Conservation (phyloP, 2,888 invertebrate species). For the Andrena praecox region DNA sequence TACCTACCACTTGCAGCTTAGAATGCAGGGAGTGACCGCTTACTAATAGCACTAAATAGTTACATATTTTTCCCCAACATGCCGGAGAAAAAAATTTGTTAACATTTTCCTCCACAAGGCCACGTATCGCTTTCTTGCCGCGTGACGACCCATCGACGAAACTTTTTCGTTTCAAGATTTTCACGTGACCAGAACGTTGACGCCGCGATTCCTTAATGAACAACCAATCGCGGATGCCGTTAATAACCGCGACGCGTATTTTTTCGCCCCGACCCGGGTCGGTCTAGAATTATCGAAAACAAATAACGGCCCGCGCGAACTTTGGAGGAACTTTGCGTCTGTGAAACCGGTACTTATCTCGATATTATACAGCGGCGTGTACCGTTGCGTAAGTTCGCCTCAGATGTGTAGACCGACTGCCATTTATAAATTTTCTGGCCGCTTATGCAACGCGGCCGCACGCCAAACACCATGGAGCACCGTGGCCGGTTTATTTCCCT, state of each 20-base stretch:
- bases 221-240: slow-evolving; percentile 6
- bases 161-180: not conserved
- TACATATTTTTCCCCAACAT: too few species aligned
- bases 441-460: slow-evolving; percentile 55
- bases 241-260: slow-evolving; percentile 1
- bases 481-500: slow-evolving; percentile 33
- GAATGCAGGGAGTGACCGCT: too few species aligned
- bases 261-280: not conserved
- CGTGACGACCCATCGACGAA: not conserved
- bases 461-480: slow-evolving; percentile 12
- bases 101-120: too few species aligned
- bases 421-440: slow-evolving; percentile 68
- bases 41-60: too few species aligned
- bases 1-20: too few species aligned
- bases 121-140: not conserved
- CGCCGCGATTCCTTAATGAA: slow-evolving; percentile 21
- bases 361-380: slow-evolving; percentile 56
- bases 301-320: slow-evolving; percentile 57
- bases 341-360: slow-evolving; percentile 62
- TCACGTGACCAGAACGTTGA: not conserved
- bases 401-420: slow-evolving; percentile 53
- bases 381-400: slow-evolving; percentile 61
- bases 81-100: too few species aligned
- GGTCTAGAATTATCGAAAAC: slow-evolving; percentile 46
- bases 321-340: slow-evolving; percentile 54